Conservation (phyloP, 2,113 vertebrate genomes). For the Caranx ignobilis region DNA sequence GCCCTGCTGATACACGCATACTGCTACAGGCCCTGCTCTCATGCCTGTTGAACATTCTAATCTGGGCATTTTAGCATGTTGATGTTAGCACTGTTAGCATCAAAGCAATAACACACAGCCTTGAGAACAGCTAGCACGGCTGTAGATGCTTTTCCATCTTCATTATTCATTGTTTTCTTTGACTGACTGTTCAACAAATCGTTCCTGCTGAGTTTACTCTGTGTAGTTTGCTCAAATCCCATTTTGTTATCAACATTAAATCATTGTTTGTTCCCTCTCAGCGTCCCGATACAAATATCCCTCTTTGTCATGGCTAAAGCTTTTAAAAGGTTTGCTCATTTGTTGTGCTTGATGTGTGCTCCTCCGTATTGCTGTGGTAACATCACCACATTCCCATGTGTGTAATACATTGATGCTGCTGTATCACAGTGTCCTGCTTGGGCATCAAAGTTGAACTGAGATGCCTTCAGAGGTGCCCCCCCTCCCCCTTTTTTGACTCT, state of each 20-base stretch:
- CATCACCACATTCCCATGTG: background rate
- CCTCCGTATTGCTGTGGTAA: background rate
- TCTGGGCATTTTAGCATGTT: background rate
- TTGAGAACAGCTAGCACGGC: too few species aligned
- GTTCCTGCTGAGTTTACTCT: slow-evolving; percentile 2
- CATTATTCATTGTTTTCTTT: too few species aligned
- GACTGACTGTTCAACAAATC: background rate
- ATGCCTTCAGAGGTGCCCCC: slow-evolving; percentile 13
- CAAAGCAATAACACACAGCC: too few species aligned
- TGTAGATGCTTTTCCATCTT: too few species aligned
- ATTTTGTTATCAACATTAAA: slow-evolving; percentile 17
- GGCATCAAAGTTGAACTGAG: slow-evolving; percentile 10
- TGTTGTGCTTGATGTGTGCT: background rate
- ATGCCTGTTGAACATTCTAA: background rate
- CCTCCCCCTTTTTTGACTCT: background rate
- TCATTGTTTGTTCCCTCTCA: slow-evolving; percentile 24
- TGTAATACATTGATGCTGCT: background rate
- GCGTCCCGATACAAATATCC: background rate
- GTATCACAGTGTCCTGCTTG: background rate
- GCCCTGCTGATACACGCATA: too few species aligned
- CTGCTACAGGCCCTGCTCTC: background rate
- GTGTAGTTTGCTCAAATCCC: slow-evolving; percentile 17
- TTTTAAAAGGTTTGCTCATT: background rate
- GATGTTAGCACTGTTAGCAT: background rate
- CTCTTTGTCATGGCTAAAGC: background rate